phyloP scores from a whole-genome alignment of 1,140 invertebrate genomes.

The Drosophila sucinea region DNA sequence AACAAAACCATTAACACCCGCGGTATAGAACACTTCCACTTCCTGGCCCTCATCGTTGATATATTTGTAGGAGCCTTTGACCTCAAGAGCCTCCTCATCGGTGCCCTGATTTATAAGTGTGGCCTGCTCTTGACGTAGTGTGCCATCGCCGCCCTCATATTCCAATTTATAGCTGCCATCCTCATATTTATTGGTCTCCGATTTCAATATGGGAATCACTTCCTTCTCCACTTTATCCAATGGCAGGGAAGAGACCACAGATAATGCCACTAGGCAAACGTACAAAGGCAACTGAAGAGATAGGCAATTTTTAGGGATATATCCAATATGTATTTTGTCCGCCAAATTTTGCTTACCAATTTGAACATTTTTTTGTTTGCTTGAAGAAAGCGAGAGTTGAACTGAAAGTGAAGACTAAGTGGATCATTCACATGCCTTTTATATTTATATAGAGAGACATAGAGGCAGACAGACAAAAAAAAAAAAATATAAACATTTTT shows the following conservation, averaged over 20 bases:
- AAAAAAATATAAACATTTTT: conserved; percentile 30
- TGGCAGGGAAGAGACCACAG: conserved; percentile 23
- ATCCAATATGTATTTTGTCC: background rate
- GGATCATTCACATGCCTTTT: conserved; percentile 60
- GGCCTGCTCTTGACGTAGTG: conserved; percentile 47
- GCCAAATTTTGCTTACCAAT: conserved; percentile 65
- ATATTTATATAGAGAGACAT: conserved; percentile 37
- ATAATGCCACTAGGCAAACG: conserved; percentile 41
- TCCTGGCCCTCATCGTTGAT: conserved; percentile 55
- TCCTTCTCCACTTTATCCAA: conserved; percentile 29
- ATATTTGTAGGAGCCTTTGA: conserved; percentile 74
- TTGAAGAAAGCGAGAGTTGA: conserved; percentile 70
- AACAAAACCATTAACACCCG: conserved; percentile 75
- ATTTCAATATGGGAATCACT: conserved; percentile 58
- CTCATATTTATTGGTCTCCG: conserved; percentile 47
- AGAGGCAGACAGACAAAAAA: conserved; percentile 8
- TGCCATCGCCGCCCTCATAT: conserved; percentile 60
- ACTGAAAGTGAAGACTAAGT: conserved; percentile 49
- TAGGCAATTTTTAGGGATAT: background rate
- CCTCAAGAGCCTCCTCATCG: conserved; percentile 59
- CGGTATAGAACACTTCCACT: conserved; percentile 74
- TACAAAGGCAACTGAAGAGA: conserved; percentile 58
- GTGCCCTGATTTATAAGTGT: conserved; percentile 40
- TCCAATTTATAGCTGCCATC: conserved; percentile 53
- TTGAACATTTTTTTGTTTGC: conserved; percentile 61